Conservation (phyloP, 2,113 vertebrate species). For the Ellobius talpinus region DNA sequence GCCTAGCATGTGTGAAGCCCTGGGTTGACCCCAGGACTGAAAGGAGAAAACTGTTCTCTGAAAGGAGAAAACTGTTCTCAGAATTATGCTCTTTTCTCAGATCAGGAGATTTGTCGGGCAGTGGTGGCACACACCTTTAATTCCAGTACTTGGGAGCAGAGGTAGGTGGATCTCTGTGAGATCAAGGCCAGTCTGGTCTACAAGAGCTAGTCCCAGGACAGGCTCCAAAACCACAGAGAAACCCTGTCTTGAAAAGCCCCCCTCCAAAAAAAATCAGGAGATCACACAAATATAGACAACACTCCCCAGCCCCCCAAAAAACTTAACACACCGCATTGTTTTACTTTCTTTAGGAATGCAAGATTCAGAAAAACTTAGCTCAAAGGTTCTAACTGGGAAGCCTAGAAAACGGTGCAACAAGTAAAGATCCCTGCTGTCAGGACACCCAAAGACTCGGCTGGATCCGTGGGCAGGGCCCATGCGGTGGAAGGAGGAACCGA, state of each 20-base stretch:
- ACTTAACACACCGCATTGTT: neutral
- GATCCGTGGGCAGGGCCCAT: neutral
- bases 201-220: too few species aligned
- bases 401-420: neutral
- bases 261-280: neutral
- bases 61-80: conserved; percentile 38
- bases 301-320: neutral
- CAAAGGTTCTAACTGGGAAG: neutral
- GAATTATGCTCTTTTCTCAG: neutral
- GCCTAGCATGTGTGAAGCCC: neutral
- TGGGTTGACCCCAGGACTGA: neutral
- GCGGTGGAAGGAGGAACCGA: neutral
- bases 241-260: too few species aligned
- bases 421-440: neutral
- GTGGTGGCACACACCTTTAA: too few species aligned
- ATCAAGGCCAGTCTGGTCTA: too few species aligned
- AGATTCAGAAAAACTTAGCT: neutral
- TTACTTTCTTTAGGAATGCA: neutral
- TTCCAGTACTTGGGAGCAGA: too few species aligned
- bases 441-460: neutral
- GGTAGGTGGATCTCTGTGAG: too few species aligned
- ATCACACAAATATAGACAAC: neutral
- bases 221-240: too few species aligned
- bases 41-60: conserved; percentile 29
- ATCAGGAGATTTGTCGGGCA: too few species aligned